These are phyloP conservation scores for Chaetura pelagica DNA, from an alignment of 2,113 vertebrate species.

Conservation along the genomic window DNA sequence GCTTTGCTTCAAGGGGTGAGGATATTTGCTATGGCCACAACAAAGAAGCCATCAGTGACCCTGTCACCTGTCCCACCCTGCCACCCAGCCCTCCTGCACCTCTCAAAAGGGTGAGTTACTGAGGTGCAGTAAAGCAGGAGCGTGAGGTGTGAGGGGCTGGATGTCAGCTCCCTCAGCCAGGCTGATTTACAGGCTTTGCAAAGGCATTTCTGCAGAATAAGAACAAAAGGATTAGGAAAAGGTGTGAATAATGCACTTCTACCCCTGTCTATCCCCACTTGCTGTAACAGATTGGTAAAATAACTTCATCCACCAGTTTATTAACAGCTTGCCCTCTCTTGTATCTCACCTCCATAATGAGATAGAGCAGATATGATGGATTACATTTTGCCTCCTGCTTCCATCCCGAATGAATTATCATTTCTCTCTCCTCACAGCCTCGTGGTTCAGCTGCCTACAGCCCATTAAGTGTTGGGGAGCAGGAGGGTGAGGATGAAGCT, in stretches of 20 bases:
- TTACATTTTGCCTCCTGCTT: slow-evolving; percentile 68
- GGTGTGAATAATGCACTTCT: slow-evolving; percentile 62
- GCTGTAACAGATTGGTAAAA: slow-evolving; percentile 60
- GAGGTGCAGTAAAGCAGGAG: fast-evolving
- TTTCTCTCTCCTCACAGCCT: slow-evolving; percentile 43
- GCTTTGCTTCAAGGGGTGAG: not conserved
- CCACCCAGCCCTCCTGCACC: not conserved
- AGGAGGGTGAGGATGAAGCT: not conserved
- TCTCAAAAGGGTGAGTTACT: fast-evolving
- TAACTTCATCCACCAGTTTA: slow-evolving; percentile 70
- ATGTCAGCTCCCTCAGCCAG: not conserved
- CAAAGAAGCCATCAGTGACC: fast-evolving
- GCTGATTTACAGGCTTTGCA: not conserved
- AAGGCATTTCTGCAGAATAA: not conserved
- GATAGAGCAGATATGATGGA: slow-evolving; percentile 74
- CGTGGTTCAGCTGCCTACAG: slow-evolving; percentile 50
- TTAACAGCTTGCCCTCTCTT: slow-evolving; percentile 74
- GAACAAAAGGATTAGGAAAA: slow-evolving; percentile 57
- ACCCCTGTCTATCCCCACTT: not conserved
- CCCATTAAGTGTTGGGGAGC: not conserved
- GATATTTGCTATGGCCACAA: fast-evolving
- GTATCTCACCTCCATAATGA: slow-evolving; percentile 79
- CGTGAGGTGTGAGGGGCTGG: not conserved
- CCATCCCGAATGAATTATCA: slow-evolving; percentile 74
- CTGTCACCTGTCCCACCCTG: not conserved